Evolutionary conservation across 2,113 vertebrate species (phyloP).

Genomic region (Rhinichthys klamathensis): DNA sequence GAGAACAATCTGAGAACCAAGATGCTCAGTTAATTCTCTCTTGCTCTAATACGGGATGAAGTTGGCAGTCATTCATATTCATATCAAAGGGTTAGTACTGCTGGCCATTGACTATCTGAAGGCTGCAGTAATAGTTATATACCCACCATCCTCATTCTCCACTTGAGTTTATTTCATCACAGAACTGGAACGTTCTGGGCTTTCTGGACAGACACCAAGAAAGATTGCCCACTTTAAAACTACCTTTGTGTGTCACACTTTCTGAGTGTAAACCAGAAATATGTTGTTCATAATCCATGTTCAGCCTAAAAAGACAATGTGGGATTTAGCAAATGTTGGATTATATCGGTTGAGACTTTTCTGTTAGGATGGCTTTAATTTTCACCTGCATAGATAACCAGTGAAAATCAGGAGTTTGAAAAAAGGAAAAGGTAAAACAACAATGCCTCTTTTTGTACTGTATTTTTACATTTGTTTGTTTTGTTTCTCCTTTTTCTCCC

Average conservation of each 20-base stretch:
- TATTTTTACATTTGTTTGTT: constrained; percentile 71
- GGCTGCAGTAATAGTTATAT: constrained; percentile 28
- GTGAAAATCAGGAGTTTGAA: constrained; percentile 66
- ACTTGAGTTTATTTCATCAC: constrained; percentile 36
- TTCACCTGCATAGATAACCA: constrained; percentile 53
- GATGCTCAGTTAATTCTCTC: neutral
- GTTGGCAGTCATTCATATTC: constrained; percentile 38
- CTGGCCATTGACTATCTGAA: neutral
- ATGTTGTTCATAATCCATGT: constrained; percentile 13
- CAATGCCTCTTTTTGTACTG: constrained; percentile 74
- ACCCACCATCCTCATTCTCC: constrained; percentile 23
- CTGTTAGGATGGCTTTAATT: constrained; percentile 59
- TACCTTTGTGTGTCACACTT: constrained; percentile 44
- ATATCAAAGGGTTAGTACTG: constrained; percentile 43
- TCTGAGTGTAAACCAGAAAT: constrained; percentile 27
- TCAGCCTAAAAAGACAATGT: constrained; percentile 37
- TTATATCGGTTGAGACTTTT: constrained; percentile 53
- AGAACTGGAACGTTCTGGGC: constrained; percentile 34
- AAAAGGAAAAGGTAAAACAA: constrained; percentile 59
- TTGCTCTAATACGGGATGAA: constrained; percentile 14
- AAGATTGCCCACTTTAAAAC: constrained; percentile 41
- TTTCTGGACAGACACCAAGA: constrained; percentile 10
- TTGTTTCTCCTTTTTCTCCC: constrained; percentile 72
- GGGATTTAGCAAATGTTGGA: constrained; percentile 45
- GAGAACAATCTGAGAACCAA: neutral